phyloP scores from a whole-genome alignment of 2,888 invertebrate genomes.

The Drosophila robusta region DNA sequence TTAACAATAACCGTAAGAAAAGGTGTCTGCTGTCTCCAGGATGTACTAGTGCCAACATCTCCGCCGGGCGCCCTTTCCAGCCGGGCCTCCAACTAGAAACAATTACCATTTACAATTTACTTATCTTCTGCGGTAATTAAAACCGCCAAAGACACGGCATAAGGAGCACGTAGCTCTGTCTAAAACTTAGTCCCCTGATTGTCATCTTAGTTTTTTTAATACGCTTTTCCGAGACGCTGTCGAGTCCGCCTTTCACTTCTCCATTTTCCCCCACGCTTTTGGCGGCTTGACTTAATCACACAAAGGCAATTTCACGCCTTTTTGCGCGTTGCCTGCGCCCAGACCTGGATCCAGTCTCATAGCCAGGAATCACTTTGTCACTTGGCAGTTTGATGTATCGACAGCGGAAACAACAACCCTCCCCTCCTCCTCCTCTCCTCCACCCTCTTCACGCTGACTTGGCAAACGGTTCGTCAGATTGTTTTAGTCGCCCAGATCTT shows the following conservation, averaged over 20 bases:
- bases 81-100: conserved; percentile 36
- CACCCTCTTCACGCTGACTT: conserved; percentile 16
- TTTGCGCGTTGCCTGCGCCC: conserved; percentile 60
- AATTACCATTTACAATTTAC: conserved; percentile 77
- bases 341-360: conserved; percentile 12
- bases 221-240: conserved; percentile 15
- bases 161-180: conserved; percentile 65
- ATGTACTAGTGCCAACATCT: conserved; percentile 16
- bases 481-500: conserved; percentile 57
- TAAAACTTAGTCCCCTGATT: conserved; percentile 57
- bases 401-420: conserved; percentile 46
- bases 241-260: background rate
- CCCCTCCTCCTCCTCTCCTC: conserved; percentile 6
- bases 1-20: conserved; percentile 63
- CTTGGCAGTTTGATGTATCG: conserved; percentile 78
- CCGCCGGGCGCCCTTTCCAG: conserved; percentile 2
- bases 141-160: conserved; percentile 58
- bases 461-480: conserved; percentile 48
- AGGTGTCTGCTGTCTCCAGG: conserved; percentile 78
- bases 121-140: conserved; percentile 68
- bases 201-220: conserved; percentile 63
- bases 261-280: conserved; percentile 2
- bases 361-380: conserved; percentile 73
- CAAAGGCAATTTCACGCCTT: conserved; percentile 84
- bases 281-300: conserved; percentile 75